Conservation (phyloP, 2,797 vertebrate species). For the Melanotaenia pygmaea region DNA sequence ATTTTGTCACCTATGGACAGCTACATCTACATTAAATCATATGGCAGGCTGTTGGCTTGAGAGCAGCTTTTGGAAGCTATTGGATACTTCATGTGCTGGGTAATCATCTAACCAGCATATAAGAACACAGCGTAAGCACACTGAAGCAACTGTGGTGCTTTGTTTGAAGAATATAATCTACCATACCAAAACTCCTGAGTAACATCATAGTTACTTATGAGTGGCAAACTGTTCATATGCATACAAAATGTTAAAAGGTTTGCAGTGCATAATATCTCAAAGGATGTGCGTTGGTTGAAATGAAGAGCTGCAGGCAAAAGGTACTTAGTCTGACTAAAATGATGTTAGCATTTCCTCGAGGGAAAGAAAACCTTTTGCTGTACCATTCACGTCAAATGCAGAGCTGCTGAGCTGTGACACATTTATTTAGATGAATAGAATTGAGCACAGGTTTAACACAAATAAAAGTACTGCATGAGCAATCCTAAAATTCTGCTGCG, state of each 20-base stretch:
- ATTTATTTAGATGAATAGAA: conserved; percentile 3
- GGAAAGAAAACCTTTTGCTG: conserved; percentile 8
- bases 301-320: neutral
- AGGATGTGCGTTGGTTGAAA: neutral
- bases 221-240: neutral
- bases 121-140: neutral
- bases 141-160: neutral
- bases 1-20: neutral
- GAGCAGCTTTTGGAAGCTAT: no score
- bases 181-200: neutral
- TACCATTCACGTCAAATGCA: neutral
- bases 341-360: neutral
- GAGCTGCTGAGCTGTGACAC: neutral
- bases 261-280: neutral
- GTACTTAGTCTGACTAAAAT: neutral
- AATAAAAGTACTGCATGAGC: neutral
- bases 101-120: neutral
- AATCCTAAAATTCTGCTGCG: neutral
- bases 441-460: neutral
- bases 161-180: conserved; percentile 1
- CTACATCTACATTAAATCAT: neutral
- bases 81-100: neutral
- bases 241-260: conserved; percentile 6
- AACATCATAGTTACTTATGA: conserved; percentile 7
- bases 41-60: neutral